Evolutionary conservation across 2,113 vertebrate species (phyloP).

Genomic region (Pangasianodon gigas): DNA sequence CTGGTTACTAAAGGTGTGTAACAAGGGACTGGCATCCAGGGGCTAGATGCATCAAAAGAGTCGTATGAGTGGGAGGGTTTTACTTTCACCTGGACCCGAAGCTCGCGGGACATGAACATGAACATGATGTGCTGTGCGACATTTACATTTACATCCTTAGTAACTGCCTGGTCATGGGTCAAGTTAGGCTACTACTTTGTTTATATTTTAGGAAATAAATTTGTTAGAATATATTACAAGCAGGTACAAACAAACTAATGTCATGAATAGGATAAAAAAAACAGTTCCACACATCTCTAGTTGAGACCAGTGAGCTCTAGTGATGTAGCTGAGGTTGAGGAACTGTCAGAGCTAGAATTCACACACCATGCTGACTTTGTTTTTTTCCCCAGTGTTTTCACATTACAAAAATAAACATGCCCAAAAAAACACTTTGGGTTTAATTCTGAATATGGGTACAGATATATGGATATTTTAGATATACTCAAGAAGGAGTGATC

Average conservation of each 20-base stretch:
- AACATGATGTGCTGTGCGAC: not conserved
- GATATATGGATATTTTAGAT: not conserved
- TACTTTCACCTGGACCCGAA: not conserved
- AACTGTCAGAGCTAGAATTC: not conserved
- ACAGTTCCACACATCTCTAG: not conserved
- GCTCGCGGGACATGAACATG: not conserved
- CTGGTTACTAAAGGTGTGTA: not conserved
- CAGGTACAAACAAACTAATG: not conserved
- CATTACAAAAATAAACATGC: not conserved
- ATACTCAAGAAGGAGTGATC: not conserved
- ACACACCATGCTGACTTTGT: not conserved
- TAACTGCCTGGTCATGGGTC: not conserved
- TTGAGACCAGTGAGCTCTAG: not conserved
- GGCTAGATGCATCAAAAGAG: not conserved
- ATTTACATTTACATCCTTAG: not conserved
- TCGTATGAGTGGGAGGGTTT: not conserved
- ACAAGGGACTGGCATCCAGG: not conserved
- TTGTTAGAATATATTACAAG: not conserved
- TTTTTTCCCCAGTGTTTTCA: not conserved
- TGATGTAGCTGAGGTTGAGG: not conserved
- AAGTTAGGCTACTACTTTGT: not conserved
- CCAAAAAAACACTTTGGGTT: not conserved
- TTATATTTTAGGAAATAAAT: not conserved
- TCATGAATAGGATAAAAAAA: not conserved
- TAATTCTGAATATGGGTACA: not conserved